Evolutionary conservation across 2,888 invertebrate genomes (phyloP), one percentile per base, ranked within the genome.

Genomic region (Parthenolecanium corni): DNA sequence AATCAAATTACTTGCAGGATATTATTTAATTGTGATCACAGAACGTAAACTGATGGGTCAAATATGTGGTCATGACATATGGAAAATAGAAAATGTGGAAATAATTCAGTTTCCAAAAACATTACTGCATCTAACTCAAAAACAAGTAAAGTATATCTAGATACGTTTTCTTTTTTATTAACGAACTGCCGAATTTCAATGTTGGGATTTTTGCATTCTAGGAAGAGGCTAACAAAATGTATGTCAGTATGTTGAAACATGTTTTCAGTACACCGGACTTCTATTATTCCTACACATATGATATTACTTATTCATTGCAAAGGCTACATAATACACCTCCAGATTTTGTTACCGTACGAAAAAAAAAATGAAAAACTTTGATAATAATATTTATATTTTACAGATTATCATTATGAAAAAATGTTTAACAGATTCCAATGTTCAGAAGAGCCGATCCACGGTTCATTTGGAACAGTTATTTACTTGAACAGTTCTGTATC

Each of bases 231-330:
- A 94, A 97, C 75, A 81, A 80, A 66, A 79, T 79, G 4, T 97
- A 96, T 72, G 76, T 93, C 70, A 80, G 81, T 5, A 89, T 98
- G 90, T 72, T 97, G 12, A 85, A 87, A 64, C 78, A 80, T 64
- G 85, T 90, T 0, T 76, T 98, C 61, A 82, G 84, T 42, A 87
- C 89, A 1, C 90, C 92, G 1, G 83, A 84, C 70, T 89, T 89
- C 69, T 98, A 95, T 76, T 97, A 91, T 76, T 95, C 94, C 16
- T 89, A 92, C 70, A 86, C 89, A 1, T 92, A 91, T 71, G 97
- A 98, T 75, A 75, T 98, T 62, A 91, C 92, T 23, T 94, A 95
- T 74, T 82, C 90, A 0, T 79, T 93, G 73, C 96, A 98, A 74
- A 78, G 93, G 66, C 77, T 94, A 67, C 86, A 88, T 70, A 85